Base-by-base conservation (phyloP, 2,113 vertebrate genomes). In the Sebastes schlegelii region DNA sequence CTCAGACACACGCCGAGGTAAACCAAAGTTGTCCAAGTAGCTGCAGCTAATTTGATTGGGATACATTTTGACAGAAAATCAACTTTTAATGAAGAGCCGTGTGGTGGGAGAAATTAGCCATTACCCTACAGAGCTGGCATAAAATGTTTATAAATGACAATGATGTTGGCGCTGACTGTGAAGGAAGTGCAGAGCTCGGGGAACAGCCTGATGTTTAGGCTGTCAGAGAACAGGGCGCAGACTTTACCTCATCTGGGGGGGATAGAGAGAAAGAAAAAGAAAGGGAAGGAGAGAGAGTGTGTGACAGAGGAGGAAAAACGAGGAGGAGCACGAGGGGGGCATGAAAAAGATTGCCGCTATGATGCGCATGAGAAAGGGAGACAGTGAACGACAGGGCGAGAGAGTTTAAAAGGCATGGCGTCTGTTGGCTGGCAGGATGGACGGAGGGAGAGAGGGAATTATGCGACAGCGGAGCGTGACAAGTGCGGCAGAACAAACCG, bases 81-180 rank as follows among this genome's bases (percentile, higher is more conserved):
- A 96, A 97, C 95, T 96, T 97, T 97, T 97, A 97, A 97, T 97
- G 96, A 97, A 95, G 91, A 96, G 94, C 88, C 87, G 92, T 93
- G 94, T 95, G 94, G 89, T 88, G 87, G 89, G 91, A 94, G 91
- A 94, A 95, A 95, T 95, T 92, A 94, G 86, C 87, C 90, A 92
- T 93, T 93, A 93, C 94, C 90, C 93, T 74, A 83, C 87, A 92
- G 92, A 94, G 93, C 86, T 82, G 81, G 48, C 86, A 94, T 95
- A 77, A 94, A 94, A 94, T 93, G 91, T 95, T 94, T 91, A 93
- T 94, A 94, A 94, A 95, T 89, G 91, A 95, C 92, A 92, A 88
- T 88, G 82, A 91, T 92, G 90, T 93, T 83, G 88, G 86, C 76
- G 62, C 80, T 84, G 92, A 90, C 83, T 89, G 76, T 62, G 79